Conservation (phyloP, 37 sponge, comb jelly and placozoan genomes). For the Haliclona indistincta region DNA sequence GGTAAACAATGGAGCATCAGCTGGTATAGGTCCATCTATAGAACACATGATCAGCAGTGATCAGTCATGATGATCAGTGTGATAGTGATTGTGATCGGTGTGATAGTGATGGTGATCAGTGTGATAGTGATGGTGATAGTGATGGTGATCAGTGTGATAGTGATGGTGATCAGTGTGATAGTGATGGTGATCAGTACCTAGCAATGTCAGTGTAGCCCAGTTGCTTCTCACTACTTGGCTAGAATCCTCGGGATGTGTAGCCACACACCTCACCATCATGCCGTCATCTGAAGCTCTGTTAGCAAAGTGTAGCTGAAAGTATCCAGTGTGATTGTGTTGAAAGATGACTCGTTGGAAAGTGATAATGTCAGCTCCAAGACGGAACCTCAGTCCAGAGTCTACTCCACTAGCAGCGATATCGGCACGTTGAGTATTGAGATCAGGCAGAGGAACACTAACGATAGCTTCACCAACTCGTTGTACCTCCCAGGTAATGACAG, state of each 20-base stretch:
- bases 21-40: neutral
- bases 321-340: neutral
- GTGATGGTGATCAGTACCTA: neutral
- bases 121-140: too few relatives aligned
- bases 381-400: too few relatives aligned
- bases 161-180: too few relatives aligned
- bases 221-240: neutral
- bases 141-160: too few relatives aligned
- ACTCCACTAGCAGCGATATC: too few relatives aligned
- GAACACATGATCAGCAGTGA: neutral
- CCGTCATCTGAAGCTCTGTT: neutral
- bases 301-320: neutral
- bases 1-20: neutral
- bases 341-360: too few relatives aligned
- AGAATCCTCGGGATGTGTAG: neutral
- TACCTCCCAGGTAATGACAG: neutral
- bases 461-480: neutral
- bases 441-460: neutral
- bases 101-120: too few relatives aligned
- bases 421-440: too few relatives aligned
- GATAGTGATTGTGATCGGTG: neutral
- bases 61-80: neutral
- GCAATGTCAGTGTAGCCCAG: neutral
- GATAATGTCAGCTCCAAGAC: too few relatives aligned
- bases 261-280: slow-evolving; percentile 1